Conservation (phyloP, 2,113 vertebrate genomes). For the Catagonus wagneri region DNA sequence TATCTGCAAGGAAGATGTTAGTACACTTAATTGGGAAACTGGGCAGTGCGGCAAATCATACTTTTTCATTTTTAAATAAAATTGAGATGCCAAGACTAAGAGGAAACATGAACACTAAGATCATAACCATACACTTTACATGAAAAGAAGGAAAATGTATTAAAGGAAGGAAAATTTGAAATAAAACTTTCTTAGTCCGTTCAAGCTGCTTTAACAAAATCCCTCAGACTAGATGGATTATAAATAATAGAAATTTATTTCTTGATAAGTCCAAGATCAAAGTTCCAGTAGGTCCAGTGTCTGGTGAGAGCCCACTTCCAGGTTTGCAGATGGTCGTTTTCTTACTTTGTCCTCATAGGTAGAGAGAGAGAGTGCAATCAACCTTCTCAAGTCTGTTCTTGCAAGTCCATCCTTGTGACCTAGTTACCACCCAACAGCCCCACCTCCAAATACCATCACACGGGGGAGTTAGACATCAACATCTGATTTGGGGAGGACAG, state of each 20-base stretch:
- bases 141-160: constrained; percentile 18
- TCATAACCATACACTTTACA: background rate
- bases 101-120: background rate
- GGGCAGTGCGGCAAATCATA: background rate
- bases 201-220: background rate
- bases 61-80: background rate
- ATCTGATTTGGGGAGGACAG: background rate
- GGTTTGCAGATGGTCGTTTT: background rate
- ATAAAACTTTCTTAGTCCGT: background rate
- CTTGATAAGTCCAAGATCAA: background rate
- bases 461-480: background rate
- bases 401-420: background rate
- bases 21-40: background rate
- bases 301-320: background rate
- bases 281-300: background rate
- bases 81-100: background rate
- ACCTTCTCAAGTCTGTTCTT: background rate
- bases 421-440: background rate
- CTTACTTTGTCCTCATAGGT: background rate
- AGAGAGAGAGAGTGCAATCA: background rate
- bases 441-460: background rate
- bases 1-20: background rate
- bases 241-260: background rate
- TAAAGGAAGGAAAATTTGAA: constrained; percentile 35
- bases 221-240: background rate